phyloP scores from a whole-genome alignment of 2,888 invertebrate genomes.

The Temnothorax unifasciatus region DNA sequence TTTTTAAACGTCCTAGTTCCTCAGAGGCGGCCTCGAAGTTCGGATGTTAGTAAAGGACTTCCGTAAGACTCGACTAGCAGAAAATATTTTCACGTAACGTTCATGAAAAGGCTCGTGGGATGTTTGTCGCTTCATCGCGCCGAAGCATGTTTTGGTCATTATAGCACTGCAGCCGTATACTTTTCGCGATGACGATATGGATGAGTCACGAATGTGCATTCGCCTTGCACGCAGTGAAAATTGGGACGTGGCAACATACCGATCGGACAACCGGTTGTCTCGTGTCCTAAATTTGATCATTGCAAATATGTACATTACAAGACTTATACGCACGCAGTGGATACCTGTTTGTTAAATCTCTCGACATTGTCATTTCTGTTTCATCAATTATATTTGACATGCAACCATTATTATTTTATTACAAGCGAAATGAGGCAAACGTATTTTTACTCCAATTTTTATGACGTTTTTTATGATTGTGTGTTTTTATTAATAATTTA shows the following conservation, averaged over 20 bases:
- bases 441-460: constrained; percentile 1
- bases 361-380: background rate
- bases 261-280: constrained; percentile 59
- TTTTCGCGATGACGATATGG: constrained; percentile 47
- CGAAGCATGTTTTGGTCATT: constrained; percentile 20
- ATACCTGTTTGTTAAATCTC: background rate
- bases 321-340: background rate
- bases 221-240: constrained; percentile 60
- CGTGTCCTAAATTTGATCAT: constrained; percentile 63
- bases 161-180: background rate
- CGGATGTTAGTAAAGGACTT: background rate
- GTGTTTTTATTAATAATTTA: background rate
- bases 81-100: constrained; percentile 18
- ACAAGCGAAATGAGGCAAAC: background rate
- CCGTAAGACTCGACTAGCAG: background rate
- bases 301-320: constrained; percentile 1
- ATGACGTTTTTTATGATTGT: background rate
- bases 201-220: constrained; percentile 65
- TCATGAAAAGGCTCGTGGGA: background rate
- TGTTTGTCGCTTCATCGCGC: constrained; percentile 12
- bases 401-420: background rate
- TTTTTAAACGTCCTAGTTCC: constrained; percentile 29
- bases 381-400: constrained; percentile 38
- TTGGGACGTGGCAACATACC: constrained; percentile 65
- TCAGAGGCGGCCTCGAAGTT: background rate